phyloP scores from a whole-genome alignment of 2,113 vertebrate species.

The Takifugu flavidus region DNA sequence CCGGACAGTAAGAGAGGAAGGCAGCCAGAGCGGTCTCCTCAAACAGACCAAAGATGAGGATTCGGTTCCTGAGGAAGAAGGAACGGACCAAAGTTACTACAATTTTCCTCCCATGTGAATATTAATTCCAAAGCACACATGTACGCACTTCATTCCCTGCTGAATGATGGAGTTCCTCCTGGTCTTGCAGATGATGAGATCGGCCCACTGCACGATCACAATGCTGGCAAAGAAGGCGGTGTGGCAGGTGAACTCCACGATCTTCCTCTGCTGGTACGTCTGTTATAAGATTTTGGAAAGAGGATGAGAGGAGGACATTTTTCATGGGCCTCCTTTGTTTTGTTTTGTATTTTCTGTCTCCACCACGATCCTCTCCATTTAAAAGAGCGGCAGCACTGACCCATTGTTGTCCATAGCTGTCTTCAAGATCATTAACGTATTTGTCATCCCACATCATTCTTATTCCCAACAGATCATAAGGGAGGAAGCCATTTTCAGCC shows the following conservation, averaged over 20 bases:
- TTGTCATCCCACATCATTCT: constrained; percentile 87
- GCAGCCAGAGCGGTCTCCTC: constrained; percentile 79
- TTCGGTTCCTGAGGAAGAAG: constrained; percentile 68
- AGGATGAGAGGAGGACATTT: background rate
- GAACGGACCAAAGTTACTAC: background rate
- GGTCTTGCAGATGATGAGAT: constrained; percentile 93
- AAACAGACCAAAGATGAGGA: constrained; percentile 81
- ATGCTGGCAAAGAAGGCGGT: constrained; percentile 91
- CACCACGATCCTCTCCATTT: background rate
- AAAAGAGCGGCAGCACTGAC: constrained; percentile 66
- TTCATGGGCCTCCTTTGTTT: background rate
- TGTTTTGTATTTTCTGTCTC: too few species aligned
- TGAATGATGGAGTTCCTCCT: constrained; percentile 89
- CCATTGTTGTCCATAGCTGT: constrained; percentile 90
- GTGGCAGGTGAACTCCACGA: constrained; percentile 92
- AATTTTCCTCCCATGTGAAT: too few species aligned
- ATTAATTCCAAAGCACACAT: background rate
- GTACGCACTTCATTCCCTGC: constrained; percentile 89
- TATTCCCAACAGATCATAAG: constrained; percentile 81
- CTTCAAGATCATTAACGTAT: constrained; percentile 82
- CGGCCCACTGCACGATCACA: constrained; percentile 89
- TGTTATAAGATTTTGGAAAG: constrained; percentile 33
- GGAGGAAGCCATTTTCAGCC: constrained; percentile 93
- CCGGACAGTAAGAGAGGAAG: constrained; percentile 80
- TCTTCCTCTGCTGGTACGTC: constrained; percentile 92